Evolutionary conservation across 2,888 invertebrate species (phyloP).

Genomic region (Tachina grossa): DNA sequence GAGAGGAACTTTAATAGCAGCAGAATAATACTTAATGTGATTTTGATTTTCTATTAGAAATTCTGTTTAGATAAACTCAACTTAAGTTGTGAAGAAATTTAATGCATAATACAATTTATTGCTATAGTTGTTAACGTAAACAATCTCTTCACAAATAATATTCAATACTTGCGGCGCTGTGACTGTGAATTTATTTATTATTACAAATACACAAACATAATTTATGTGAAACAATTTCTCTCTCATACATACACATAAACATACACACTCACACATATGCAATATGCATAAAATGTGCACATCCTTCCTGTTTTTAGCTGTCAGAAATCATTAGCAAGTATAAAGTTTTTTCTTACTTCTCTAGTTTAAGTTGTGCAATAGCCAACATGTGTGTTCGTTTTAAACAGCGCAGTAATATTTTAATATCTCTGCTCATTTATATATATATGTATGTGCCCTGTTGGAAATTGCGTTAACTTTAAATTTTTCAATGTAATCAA

Average conservation of each 20-base stretch:
- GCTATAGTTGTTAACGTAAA: constrained; percentile 44
- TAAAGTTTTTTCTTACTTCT: constrained; percentile 58
- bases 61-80: constrained; percentile 43
- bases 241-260: neutral
- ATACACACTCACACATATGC: neutral
- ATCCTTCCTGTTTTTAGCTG: constrained; percentile 56
- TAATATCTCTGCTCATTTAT: constrained; percentile 9
- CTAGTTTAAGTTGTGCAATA: constrained; percentile 20
- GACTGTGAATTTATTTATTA: neutral
- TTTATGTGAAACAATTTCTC: constrained; percentile 19
- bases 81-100: constrained; percentile 22
- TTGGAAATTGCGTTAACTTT: no score
- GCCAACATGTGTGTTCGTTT: constrained; percentile 21
- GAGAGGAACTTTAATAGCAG: neutral
- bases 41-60: constrained; percentile 35
- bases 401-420: constrained; percentile 5
- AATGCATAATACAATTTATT: constrained; percentile 45
- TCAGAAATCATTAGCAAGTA: constrained; percentile 67
- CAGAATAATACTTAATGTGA: constrained; percentile 30
- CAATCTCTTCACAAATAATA: constrained; percentile 8
- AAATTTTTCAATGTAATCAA: no score
- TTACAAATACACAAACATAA: constrained; percentile 27
- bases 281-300: constrained; percentile 37
- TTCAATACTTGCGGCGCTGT: neutral
- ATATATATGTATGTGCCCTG: neutral